Conservation (phyloP, 2,797 vertebrate genomes). For the Rhinogobio ventralis region DNA sequence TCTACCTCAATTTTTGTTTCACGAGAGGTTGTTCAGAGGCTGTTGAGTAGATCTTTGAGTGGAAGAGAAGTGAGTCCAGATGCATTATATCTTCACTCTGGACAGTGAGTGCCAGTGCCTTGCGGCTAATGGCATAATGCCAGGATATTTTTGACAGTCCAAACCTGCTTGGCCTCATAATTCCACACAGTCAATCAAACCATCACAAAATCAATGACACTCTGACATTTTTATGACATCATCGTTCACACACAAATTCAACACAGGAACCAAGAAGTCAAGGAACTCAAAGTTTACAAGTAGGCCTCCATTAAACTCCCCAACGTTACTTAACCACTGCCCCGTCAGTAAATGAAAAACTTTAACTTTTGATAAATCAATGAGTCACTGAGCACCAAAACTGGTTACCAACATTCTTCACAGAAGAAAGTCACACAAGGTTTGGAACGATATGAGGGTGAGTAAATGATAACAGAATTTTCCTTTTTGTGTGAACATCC, state of each 20-base stretch:
- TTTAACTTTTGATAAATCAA: background rate
- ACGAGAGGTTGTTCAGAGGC: background rate
- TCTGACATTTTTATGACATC: slow-evolving; percentile 17
- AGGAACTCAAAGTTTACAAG: slow-evolving; percentile 6
- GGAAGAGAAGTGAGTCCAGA: background rate
- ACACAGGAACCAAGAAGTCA: background rate
- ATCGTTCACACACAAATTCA: slow-evolving; percentile 6
- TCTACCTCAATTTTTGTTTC: background rate
- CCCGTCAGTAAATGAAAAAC: background rate
- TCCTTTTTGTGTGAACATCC: background rate
- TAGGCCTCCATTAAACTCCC: background rate
- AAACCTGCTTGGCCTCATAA: slow-evolving; percentile 13
- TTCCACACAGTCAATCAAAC: slow-evolving; percentile 33
- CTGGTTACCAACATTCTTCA: background rate
- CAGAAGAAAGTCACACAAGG: background rate
- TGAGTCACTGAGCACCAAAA: background rate
- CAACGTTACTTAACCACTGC: background rate
- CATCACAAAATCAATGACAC: slow-evolving; percentile 37
- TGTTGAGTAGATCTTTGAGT: slow-evolving; percentile 7
- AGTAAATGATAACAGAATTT: background rate
- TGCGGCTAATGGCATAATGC: slow-evolving; percentile 33
- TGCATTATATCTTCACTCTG: slow-evolving; percentile 3
- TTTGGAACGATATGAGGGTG: background rate
- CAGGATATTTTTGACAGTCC: slow-evolving; percentile 41
- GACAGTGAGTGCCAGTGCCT: slow-evolving; percentile 24